Conservation (phyloP, 2,888 invertebrate species). For the Clitarchus hookeri region DNA sequence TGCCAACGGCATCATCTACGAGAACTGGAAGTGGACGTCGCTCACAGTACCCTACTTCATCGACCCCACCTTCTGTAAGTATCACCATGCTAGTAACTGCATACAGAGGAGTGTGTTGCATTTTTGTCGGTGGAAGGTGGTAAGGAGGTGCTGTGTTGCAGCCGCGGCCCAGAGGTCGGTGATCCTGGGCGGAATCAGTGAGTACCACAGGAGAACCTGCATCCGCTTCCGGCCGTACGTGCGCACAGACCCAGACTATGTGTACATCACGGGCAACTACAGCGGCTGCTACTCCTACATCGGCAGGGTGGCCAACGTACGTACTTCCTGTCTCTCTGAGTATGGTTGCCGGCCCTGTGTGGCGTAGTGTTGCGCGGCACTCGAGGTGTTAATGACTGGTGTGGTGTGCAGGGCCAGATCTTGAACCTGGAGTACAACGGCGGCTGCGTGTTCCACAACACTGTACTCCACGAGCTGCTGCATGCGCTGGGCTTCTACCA, state of each 20-base stretch:
- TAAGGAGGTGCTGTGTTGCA: conserved; percentile 44
- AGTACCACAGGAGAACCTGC: conserved; percentile 66
- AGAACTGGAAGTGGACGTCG: not conserved
- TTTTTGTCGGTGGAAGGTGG: too few relatives aligned
- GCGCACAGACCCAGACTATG: conserved; percentile 61
- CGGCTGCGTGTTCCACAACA: conserved; percentile 16
- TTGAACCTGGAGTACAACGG: conserved; percentile 57
- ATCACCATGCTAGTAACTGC: too few relatives aligned
- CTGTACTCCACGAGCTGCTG: conserved; percentile 24
- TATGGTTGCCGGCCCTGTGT: too few relatives aligned
- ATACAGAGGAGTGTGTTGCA: not conserved
- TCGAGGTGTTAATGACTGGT: not conserved
- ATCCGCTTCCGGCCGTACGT: conserved; percentile 65
- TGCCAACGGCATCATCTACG: not conserved
- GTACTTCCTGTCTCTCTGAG: not conserved
- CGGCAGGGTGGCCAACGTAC: conserved; percentile 56
- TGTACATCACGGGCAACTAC: conserved; percentile 58
- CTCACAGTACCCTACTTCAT: not conserved
- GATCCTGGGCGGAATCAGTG: conserved; percentile 62
- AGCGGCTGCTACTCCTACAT: conserved; percentile 71
- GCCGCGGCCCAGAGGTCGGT: conserved; percentile 55
- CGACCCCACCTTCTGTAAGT: not conserved
- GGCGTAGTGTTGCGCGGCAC: too few relatives aligned
- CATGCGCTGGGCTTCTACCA: conserved; percentile 28
- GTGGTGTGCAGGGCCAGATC: conserved; percentile 57